A percentile compares a stretch with the other conserved stretches of the same genome.
Evolutionary conservation across 2,888 invertebrate genomes (phyloP).

Genomic region (Meloe dianella): DNA sequence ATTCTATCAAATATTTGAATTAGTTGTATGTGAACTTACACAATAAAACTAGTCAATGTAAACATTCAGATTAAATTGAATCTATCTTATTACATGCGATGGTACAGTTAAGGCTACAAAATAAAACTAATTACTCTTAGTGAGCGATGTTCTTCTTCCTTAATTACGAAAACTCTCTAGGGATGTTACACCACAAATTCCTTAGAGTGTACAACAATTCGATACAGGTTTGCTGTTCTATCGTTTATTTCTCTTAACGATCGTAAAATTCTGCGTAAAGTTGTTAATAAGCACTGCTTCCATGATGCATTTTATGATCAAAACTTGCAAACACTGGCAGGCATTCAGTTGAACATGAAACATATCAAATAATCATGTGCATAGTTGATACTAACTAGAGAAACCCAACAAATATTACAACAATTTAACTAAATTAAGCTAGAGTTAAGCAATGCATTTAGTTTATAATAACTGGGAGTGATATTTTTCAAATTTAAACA

Average conservation of each 20-base stretch:
- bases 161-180: slow-evolving; percentile 34
- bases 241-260: not conserved
- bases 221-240: slow-evolving; percentile 16
- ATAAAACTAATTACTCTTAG: slow-evolving; percentile 41
- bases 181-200: slow-evolving; percentile 26
- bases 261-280: not conserved
- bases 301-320: too few relatives aligned
- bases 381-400: too few relatives aligned
- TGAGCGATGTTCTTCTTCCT: slow-evolving; percentile 37
- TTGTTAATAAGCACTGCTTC: too few relatives aligned
- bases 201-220: slow-evolving; percentile 23
- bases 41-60: not conserved
- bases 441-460: too few relatives aligned
- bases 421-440: too few relatives aligned
- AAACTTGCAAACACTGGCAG: too few relatives aligned
- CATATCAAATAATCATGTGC: too few relatives aligned
- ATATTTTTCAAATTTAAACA: too few relatives aligned
- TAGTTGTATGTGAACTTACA: not conserved
- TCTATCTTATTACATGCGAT: slow-evolving; percentile 18
- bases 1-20: slow-evolving; percentile 2
- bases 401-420: too few relatives aligned
- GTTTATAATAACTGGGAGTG: too few relatives aligned
- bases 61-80: slow-evolving; percentile 17
- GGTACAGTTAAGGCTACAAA: slow-evolving; percentile 30
- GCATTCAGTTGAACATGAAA: too few relatives aligned